These are phyloP conservation scores for Isaurus tuberculatus DNA, from an alignment of 92 coral and sea anemone genomes.

Conservation along the genomic window DNA sequence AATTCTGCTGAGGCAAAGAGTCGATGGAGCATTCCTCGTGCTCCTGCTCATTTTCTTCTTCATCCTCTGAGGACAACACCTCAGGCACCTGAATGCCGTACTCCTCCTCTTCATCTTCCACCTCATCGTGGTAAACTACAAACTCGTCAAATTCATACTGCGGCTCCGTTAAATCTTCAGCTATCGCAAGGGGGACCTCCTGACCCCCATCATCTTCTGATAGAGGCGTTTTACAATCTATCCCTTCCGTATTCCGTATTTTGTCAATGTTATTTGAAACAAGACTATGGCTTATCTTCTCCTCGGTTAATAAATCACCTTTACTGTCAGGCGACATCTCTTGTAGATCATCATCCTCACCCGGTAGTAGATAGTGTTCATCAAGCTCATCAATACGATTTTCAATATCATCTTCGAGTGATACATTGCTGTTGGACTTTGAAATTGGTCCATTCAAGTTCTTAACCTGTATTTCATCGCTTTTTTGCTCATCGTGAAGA, in stretches of 20 bases:
- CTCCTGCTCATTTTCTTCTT: slow-evolving; percentile 24
- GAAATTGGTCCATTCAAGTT: background rate
- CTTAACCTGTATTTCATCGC: background rate
- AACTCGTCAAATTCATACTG: slow-evolving; percentile 45
- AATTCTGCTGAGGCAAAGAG: background rate
- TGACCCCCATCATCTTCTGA: background rate
- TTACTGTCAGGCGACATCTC: background rate
- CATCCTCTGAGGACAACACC: slow-evolving; percentile 40
- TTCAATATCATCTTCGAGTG: slow-evolving; percentile 38
- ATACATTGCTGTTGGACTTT: background rate
- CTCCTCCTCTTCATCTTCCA: slow-evolving; percentile 16
- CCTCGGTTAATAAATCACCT: background rate
- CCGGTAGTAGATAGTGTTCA: slow-evolving; percentile 17
- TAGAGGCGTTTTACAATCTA: background rate
- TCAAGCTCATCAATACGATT: slow-evolving; percentile 33
- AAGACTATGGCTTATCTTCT: background rate
- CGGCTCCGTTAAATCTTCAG: slow-evolving; percentile 31
- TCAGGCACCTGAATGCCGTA: slow-evolving; percentile 32
- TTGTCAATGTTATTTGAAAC: background rate
- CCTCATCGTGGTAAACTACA: slow-evolving; percentile 41
- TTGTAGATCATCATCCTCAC: background rate
- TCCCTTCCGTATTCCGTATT: background rate
- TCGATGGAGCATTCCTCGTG: background rate
- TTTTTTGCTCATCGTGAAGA: background rate
- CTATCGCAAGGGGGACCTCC: background rate